Evolutionary conservation across 2,888 invertebrate species (phyloP).

Genomic region (Drosophila peninsularis): DNA sequence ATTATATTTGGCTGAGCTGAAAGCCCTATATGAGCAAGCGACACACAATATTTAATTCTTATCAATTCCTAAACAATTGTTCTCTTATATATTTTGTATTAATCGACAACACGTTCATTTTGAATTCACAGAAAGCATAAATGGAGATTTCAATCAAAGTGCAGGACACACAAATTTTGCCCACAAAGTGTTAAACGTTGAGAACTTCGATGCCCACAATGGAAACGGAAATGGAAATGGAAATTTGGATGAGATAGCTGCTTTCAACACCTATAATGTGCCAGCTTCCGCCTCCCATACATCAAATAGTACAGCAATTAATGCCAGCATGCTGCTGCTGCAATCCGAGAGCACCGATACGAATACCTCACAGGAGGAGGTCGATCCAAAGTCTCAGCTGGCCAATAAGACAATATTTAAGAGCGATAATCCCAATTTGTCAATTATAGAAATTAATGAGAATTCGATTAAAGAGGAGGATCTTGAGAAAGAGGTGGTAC

Average conservation of each 20-base stretch:
- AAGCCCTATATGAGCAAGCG: conserved; percentile 37
- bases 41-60: conserved; percentile 4
- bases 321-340: conserved; percentile 76
- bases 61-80: not conserved
- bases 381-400: conserved; percentile 84
- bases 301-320: conserved; percentile 44
- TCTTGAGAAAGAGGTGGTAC: conserved; percentile 78
- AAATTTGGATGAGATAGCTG: conserved; percentile 35
- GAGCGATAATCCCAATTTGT: conserved; percentile 84
- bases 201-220: conserved; percentile 69
- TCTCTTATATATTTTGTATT: conserved; percentile 17
- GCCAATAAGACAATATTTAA: conserved; percentile 85
- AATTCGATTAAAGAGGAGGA: conserved; percentile 80
- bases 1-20: conserved; percentile 44
- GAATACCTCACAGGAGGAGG: conserved; percentile 83
- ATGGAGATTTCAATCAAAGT: conserved; percentile 46
- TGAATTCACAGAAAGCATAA: conserved; percentile 71
- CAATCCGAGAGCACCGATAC: conserved; percentile 83
- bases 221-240: conserved; percentile 46
- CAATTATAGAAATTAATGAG: conserved; percentile 85
- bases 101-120: conserved; percentile 6
- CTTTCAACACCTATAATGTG: conserved; percentile 20
- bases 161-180: conserved; percentile 37
- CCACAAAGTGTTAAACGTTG: conserved; percentile 63
- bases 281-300: conserved; percentile 14